Evolutionary conservation across 2,888 invertebrate species (phyloP), one percentile per base, ranked within the genome.

Genomic region (Noctua janthe): DNA sequence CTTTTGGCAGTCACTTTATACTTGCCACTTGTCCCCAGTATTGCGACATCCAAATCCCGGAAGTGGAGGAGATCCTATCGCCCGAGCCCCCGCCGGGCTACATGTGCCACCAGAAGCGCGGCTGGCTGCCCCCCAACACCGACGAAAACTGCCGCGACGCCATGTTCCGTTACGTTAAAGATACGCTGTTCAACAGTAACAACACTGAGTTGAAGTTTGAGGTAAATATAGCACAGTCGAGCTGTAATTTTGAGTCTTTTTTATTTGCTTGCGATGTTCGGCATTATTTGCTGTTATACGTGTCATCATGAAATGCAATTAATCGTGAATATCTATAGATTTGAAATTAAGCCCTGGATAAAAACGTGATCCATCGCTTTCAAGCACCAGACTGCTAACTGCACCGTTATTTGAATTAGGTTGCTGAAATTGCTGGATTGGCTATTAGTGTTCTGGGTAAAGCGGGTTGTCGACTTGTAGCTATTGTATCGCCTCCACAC

Each of bases 11-110:
- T 59, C 23, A 47, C 20, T 3, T 35, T 7, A 43, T 10, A 39
- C n/a, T 69, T 13, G 23, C 5, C 17, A 43, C 47, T 79, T 81
- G 51, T 77, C 80, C 76, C 2, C 90, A 98, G 98, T 98, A 98
- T 91, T 98, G 98, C 91, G 99, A 99, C 94, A 97, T 99, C 67
- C 96, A 98, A 35, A 95, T 99, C 43, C 98, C 98, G 0, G 98
- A 99, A 95, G 98, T 99, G 59, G 98, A 99, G 93, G 98, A 97
- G 88, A 97, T 99, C 97, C 89, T 99, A 29, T 96, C 97, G 0
- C 96, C 97, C 43, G 97, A 98, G 88, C 97, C 98, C 23, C 98
- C 98, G 0, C 97, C 98, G 8, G 97, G 97, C 2, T 97, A 97
- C 80, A 96, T 97, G 64, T 98, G 98, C 91, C 98, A 98, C 91